phyloP scores from a whole-genome alignment of 2,113 vertebrate genomes.

The Pseudopodoces humilis region DNA sequence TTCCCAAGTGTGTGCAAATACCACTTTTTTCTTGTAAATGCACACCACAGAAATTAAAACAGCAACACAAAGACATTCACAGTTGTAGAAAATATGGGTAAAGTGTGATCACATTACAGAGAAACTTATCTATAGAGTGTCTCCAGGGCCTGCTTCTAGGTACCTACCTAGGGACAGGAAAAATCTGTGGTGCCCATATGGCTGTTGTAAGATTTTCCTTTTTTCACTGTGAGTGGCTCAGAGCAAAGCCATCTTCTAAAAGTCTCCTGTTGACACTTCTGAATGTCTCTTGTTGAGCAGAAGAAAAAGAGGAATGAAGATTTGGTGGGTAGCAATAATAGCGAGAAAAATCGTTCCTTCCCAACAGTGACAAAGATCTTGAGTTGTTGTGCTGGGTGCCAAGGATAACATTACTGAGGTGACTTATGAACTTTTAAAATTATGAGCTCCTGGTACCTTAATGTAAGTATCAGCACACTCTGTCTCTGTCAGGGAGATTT shows the following conservation, averaged over 20 bases:
- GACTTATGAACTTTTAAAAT: background rate
- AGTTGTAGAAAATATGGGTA: background rate
- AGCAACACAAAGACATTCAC: background rate
- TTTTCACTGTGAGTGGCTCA: background rate
- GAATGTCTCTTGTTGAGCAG: background rate
- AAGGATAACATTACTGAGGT: background rate
- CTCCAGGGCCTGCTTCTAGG: background rate
- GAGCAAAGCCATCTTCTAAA: background rate
- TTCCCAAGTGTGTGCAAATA: background rate
- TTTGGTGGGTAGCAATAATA: background rate
- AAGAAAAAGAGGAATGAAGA: background rate
- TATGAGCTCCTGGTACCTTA: background rate
- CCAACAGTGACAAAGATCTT: background rate
- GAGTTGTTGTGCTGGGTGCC: background rate
- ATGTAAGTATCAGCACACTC: background rate
- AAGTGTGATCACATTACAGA: background rate
- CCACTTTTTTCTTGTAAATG: background rate
- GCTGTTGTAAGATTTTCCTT: background rate
- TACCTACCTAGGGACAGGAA: background rate
- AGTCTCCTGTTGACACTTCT: background rate
- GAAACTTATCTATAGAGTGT: background rate
- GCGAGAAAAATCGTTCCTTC: background rate
- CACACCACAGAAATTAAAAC: background rate
- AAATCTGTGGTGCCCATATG: background rate
- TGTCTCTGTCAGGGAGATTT: background rate